phyloP scores from a whole-genome alignment of 1,140 invertebrate genomes.

The Apocrypta bakeri region DNA sequence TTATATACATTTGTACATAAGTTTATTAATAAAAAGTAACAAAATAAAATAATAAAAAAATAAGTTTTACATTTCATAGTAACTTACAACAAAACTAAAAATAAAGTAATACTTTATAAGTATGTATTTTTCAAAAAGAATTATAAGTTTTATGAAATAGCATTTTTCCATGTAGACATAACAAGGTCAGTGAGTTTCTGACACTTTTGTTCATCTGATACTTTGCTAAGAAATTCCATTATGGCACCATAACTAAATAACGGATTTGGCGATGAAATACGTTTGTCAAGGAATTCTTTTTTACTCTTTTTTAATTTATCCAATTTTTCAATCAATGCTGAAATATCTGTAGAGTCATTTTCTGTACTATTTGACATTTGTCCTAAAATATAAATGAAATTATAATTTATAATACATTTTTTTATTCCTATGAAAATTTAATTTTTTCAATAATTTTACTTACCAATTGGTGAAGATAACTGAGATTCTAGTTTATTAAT shows the following conservation, averaged over 20 bases:
- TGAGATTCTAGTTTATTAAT: slow-evolving; percentile 60
- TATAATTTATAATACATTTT: background rate
- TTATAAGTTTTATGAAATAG: slow-evolving; percentile 19
- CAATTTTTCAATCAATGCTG: slow-evolving; percentile 55
- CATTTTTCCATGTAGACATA: slow-evolving; percentile 54
- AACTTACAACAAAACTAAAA: background rate
- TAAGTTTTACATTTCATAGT: background rate
- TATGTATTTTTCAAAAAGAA: background rate
- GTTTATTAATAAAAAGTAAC: slow-evolving; percentile 47
- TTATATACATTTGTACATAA: slow-evolving; percentile 44
- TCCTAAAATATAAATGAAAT: background rate
- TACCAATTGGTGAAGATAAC: slow-evolving; percentile 59
- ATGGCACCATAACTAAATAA: slow-evolving; percentile 59
- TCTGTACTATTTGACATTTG: background rate
- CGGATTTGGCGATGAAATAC: slow-evolving; percentile 63
- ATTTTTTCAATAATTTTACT: slow-evolving; percentile 40
- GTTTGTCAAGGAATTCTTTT: slow-evolving; percentile 59
- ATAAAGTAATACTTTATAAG: background rate
- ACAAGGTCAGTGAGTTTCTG: slow-evolving; percentile 7
- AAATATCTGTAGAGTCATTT: background rate
- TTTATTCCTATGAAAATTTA: slow-evolving; percentile 34
- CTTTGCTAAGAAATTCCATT: slow-evolving; percentile 59
- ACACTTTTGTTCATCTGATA: slow-evolving; percentile 52
- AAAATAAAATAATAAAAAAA: slow-evolving; percentile 27
- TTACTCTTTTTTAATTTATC: slow-evolving; percentile 59